phyloP scores from a whole-genome alignment of 2,888 invertebrate species.

The Aleiodes testaceus region DNA sequence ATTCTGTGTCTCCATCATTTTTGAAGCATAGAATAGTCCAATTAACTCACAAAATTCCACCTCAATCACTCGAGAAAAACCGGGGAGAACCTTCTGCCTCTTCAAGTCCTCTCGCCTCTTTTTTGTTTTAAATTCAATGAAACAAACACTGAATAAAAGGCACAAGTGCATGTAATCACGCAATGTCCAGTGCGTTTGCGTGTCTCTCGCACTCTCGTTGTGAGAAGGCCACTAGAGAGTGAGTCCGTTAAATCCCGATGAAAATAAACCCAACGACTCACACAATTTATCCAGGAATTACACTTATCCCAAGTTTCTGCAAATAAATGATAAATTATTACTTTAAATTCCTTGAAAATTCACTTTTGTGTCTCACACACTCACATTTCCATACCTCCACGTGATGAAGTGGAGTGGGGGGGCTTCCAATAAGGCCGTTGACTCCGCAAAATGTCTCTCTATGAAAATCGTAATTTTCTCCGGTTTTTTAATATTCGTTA shows the following conservation, averaged over 20 bases:
- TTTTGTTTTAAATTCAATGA: conserved; percentile 25
- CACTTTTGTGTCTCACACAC: background rate
- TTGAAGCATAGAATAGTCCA: conserved; percentile 62
- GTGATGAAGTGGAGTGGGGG: conserved; percentile 40
- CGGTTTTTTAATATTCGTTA: too few relatives aligned
- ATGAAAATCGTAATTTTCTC: too few relatives aligned
- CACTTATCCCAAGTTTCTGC: background rate
- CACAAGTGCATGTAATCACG: conserved; percentile 11
- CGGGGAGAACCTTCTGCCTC: too few relatives aligned
- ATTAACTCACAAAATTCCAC: background rate
- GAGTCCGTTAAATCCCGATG: conserved; percentile 10
- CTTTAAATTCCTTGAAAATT: too few relatives aligned
- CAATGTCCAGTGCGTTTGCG: conserved; percentile 32
- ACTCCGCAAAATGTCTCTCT: conserved; percentile 51
- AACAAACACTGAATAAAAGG: background rate
- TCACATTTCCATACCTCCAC: conserved; percentile 39
- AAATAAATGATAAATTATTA: background rate
- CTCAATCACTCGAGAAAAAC: too few relatives aligned
- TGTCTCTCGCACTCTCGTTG: conserved; percentile 10
- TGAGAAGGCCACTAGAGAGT: conserved; percentile 22
- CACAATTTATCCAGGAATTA: background rate
- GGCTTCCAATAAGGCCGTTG: conserved; percentile 64
- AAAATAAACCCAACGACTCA: conserved; percentile 23
- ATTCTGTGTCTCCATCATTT: conserved; percentile 73
- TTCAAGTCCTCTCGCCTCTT: background rate